Evolutionary conservation across 2,797 vertebrate genomes (phyloP).

Genomic region (Echeneis naucrates): DNA sequence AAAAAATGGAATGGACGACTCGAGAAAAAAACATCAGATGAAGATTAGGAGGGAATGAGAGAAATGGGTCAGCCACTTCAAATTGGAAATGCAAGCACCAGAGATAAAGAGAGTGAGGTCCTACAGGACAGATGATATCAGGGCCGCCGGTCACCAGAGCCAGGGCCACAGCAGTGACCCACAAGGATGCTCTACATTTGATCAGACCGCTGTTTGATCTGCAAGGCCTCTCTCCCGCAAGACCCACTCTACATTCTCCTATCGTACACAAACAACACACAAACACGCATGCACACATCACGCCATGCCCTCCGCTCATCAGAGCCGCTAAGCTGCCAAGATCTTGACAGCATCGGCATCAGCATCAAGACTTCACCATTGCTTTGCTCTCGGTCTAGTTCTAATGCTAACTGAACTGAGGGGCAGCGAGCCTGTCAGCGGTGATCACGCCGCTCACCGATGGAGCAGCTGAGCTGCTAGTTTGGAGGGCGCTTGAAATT

Average conservation of each 20-base stretch:
- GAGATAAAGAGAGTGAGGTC: slow-evolving; percentile 62
- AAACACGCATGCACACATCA: slow-evolving; percentile 48
- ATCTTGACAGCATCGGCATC: slow-evolving; percentile 64
- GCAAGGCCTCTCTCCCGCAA: slow-evolving; percentile 55
- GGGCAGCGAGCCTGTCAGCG: slow-evolving; percentile 44
- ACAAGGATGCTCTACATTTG: slow-evolving; percentile 79
- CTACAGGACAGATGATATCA: slow-evolving; percentile 64
- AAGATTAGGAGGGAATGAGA: slow-evolving; percentile 25
- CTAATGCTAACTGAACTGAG: slow-evolving; percentile 58
- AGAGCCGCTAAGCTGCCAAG: slow-evolving; percentile 60
- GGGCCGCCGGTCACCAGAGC: slow-evolving; percentile 71
- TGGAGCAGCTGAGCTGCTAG: slow-evolving; percentile 28
- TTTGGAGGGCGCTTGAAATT: slow-evolving; percentile 25
- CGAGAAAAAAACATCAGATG: slow-evolving; percentile 22
- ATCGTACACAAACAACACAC: slow-evolving; percentile 39
- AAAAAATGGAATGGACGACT: slow-evolving; percentile 10
- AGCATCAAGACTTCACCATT: slow-evolving; percentile 59
- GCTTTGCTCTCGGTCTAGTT: slow-evolving; percentile 27
- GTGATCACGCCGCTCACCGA: slow-evolving; percentile 53
- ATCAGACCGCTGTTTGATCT: slow-evolving; percentile 74
- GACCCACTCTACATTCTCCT: slow-evolving; percentile 29
- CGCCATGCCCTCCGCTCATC: slow-evolving; percentile 54
- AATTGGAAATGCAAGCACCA: slow-evolving; percentile 51
- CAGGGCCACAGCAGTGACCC: slow-evolving; percentile 69
- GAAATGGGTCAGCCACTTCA: slow-evolving; percentile 80